Conservation (phyloP, 2,888 invertebrate genomes). For the Habroteleia sp. region DNA sequence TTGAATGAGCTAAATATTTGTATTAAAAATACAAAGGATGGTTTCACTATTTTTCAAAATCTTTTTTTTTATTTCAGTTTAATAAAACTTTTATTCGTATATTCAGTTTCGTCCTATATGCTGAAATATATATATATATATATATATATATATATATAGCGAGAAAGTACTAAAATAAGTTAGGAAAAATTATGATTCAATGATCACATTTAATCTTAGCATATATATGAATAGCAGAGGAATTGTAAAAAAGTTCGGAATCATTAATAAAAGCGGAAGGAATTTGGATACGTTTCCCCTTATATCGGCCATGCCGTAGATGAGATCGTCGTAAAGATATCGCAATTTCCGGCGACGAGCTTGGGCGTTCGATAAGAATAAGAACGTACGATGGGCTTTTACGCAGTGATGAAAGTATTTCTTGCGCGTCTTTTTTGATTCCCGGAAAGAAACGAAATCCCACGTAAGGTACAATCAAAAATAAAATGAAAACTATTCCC, state of each 20-base stretch:
- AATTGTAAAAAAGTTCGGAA: conserved; percentile 35
- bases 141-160: no score
- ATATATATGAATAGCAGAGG: no score
- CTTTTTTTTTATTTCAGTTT: no score
- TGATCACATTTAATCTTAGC: no score
- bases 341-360: conserved; percentile 63
- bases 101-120: no score
- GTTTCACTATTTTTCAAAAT: no score
- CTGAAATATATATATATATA: no score
- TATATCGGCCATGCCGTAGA: conserved; percentile 50
- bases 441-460: conserved; percentile 48
- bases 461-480: conserved; percentile 49
- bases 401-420: conserved; percentile 55
- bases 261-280: conserved; percentile 62
- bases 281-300: conserved; percentile 56
- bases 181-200: conserved; percentile 8
- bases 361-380: conserved; percentile 62
- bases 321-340: conserved; percentile 64
- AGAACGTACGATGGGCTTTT: conserved; percentile 59
- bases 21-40: no score
- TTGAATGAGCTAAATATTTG: no score
- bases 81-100: no score
- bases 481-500: conserved; percentile 39
- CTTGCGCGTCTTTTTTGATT: conserved; percentile 42
- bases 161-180: no score